A percentile compares a stretch with the other conserved stretches of the same genome.
These are phyloP conservation scores for Plebejus melissa DNA, from an alignment of 2,888 invertebrate species.

Conservation along the genomic window DNA sequence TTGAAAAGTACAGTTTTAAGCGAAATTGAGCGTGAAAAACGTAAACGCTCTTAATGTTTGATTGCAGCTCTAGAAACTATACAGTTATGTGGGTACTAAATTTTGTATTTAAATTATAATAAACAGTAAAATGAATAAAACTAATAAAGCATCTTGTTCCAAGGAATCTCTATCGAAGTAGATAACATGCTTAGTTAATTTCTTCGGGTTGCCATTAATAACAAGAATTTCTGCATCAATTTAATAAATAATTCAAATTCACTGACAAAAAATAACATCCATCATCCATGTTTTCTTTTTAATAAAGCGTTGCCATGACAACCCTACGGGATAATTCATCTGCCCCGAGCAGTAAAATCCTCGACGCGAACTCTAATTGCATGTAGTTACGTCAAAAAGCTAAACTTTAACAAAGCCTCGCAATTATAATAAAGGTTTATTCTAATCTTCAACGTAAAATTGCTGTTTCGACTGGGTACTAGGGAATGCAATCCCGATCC, in stretches of 20 bases:
- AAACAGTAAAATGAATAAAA: too few species aligned
- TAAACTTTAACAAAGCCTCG: constrained; percentile 24
- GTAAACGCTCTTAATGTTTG: too few species aligned
- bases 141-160: too few species aligned
- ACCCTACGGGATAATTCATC: constrained; percentile 25
- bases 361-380: constrained; percentile 24
- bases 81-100: too few species aligned
- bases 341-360: constrained; percentile 20
- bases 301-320: not conserved
- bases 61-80: too few species aligned
- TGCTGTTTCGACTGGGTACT: not conserved
- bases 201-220: too few species aligned
- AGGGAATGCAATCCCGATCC: too few species aligned
- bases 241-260: not conserved
- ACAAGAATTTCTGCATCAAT: not conserved
- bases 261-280: not conserved
- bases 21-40: too few species aligned
- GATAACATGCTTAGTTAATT: too few species aligned
- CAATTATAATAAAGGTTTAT: constrained; percentile 21
- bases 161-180: too few species aligned
- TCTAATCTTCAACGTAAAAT: not conserved
- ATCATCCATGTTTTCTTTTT: not conserved
- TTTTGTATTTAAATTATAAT: too few species aligned
- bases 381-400: constrained; percentile 24
- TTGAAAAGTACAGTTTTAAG: too few species aligned